A percentile compares a stretch with the other conserved stretches of the same genome.
These are phyloP conservation scores for Zaprionus taronus DNA, from an alignment of 1,140 invertebrate genomes.

Conservation along the genomic window DNA sequence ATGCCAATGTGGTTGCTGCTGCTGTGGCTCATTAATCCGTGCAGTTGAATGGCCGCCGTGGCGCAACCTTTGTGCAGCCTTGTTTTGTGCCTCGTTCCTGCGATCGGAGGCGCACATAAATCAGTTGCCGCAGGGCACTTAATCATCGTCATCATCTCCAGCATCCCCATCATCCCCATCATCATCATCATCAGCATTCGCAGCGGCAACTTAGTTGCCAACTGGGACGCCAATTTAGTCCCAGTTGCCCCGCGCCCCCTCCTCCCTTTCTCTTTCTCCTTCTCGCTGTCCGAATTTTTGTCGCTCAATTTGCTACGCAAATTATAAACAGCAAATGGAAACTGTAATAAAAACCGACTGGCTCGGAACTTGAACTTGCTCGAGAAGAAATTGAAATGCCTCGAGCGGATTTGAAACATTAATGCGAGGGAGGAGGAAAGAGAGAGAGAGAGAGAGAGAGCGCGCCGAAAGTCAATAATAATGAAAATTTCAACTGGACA, in stretches of 20 bases:
- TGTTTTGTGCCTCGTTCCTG: constrained; percentile 34
- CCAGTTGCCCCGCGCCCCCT: too few species aligned
- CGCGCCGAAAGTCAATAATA: constrained; percentile 75
- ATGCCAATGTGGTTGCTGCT: constrained; percentile 48
- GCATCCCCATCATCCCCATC: constrained; percentile 17
- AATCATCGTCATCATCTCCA: constrained; percentile 66
- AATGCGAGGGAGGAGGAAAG: constrained; percentile 26
- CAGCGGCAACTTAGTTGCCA: constrained; percentile 27
- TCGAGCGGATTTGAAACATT: constrained; percentile 75
- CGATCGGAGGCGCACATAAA: constrained; percentile 59
- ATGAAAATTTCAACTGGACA: constrained; percentile 58
- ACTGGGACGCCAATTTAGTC: constrained; percentile 66
- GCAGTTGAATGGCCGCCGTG: constrained; percentile 66
- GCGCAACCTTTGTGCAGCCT: constrained; percentile 57
- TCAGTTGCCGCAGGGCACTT: constrained; percentile 71
- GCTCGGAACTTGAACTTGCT: constrained; percentile 46
- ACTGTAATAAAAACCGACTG: constrained; percentile 55
- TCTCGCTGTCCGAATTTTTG: constrained; percentile 67
- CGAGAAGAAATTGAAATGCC: constrained; percentile 72
- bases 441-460: constrained; percentile 7
- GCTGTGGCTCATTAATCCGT: constrained; percentile 79
- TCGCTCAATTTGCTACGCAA: constrained; percentile 75
- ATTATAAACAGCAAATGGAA: constrained; percentile 79
- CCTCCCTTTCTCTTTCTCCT: neutral
- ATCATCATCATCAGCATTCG: constrained; percentile 20